Percentiles rank a stretch among this genome's conserved stretches.
phyloP scores from a whole-genome alignment of 2,113 vertebrate genomes.

The Chaetodon auriga region DNA sequence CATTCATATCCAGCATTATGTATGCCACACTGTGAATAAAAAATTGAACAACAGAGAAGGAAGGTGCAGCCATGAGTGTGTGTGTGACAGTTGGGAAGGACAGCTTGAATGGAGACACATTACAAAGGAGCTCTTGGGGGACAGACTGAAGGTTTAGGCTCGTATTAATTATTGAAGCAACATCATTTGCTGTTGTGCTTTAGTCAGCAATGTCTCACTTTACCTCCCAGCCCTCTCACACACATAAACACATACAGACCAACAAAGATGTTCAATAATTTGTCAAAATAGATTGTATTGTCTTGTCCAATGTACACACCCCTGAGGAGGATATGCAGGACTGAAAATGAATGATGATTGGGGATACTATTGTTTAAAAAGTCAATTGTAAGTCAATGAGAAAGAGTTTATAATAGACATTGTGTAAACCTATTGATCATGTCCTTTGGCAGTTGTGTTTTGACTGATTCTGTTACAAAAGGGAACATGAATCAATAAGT shows the following conservation, averaged over 20 bases:
- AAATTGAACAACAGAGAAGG: neutral
- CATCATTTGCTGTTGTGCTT: slow-evolving; percentile 55
- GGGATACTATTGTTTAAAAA: slow-evolving; percentile 20
- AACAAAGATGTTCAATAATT: slow-evolving; percentile 35
- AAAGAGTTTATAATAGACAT: slow-evolving; percentile 34
- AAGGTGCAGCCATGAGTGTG: neutral
- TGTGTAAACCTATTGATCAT: slow-evolving; percentile 54
- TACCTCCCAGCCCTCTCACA: neutral
- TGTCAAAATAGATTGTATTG: slow-evolving; percentile 35
- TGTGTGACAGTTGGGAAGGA: slow-evolving; percentile 9
- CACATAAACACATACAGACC: slow-evolving; percentile 31
- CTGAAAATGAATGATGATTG: slow-evolving; percentile 2
- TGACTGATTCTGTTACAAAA: slow-evolving; percentile 58
- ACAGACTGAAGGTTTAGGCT: slow-evolving; percentile 47
- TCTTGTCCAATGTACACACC: neutral
- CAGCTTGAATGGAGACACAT: slow-evolving; percentile 28
- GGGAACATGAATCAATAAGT: slow-evolving; percentile 34
- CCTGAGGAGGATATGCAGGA: neutral
- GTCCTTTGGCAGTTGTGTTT: slow-evolving; percentile 50
- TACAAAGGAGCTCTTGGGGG: slow-evolving; percentile 32
- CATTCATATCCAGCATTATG: neutral
- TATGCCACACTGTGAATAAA: neutral
- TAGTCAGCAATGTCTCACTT: slow-evolving; percentile 59
- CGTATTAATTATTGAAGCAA: slow-evolving; percentile 76
- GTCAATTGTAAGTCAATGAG: slow-evolving; percentile 45